Evolutionary conservation across 2,113 vertebrate genomes (phyloP).

Genomic region (Pterocles gutturalis): DNA sequence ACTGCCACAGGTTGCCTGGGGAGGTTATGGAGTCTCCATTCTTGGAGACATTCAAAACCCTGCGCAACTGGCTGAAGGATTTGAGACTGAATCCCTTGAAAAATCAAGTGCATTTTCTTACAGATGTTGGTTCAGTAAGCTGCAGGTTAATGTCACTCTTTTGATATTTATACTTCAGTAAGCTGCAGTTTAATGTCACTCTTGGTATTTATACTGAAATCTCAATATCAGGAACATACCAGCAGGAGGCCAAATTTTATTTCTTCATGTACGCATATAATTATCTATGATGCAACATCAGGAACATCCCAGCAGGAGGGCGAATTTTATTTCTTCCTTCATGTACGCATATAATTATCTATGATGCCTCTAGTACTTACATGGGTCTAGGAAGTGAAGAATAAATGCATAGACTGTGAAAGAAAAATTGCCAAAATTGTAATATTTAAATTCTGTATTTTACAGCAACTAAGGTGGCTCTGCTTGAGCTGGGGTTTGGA

Average conservation of each 20-base stretch:
- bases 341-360: neutral
- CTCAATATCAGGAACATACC: too few species aligned
- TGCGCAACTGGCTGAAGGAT: neutral
- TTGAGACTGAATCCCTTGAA: too few species aligned
- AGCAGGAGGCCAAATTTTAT: too few species aligned
- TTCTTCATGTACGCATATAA: too few species aligned
- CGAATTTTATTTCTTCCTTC: neutral
- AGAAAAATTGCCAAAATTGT: neutral
- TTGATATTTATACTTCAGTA: too few species aligned
- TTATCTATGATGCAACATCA: too few species aligned
- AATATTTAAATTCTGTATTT: neutral
- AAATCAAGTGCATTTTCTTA: too few species aligned
- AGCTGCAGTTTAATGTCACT: too few species aligned
- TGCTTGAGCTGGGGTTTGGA: too few species aligned
- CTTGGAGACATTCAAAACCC: neutral
- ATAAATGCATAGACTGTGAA: neutral
- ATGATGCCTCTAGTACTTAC: neutral
- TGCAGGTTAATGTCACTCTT: too few species aligned
- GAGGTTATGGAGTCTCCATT: neutral
- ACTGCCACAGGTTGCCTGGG: neutral
- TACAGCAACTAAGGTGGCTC: neutral
- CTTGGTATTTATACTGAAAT: too few species aligned
- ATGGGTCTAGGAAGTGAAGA: neutral
- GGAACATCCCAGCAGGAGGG: neutral
- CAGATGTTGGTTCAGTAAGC: too few species aligned